These are phyloP conservation scores for Papilio xuthus DNA, from an alignment of 1,140 invertebrate species.

Conservation along the genomic window DNA sequence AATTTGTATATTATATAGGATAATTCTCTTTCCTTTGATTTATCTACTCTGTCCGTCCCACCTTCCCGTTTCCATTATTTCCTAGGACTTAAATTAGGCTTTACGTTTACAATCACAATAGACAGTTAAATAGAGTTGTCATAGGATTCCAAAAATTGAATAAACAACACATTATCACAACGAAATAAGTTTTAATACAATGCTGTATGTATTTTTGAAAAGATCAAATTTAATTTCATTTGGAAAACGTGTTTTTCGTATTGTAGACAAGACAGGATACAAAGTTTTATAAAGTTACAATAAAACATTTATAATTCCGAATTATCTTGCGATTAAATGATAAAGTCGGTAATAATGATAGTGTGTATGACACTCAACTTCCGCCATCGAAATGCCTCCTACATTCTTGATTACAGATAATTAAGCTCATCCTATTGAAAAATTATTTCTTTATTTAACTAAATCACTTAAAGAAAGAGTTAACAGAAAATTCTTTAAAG, in stretches of 20 bases:
- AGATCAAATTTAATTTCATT: background rate
- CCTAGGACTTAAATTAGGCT: too few relatives aligned
- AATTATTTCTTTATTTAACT: background rate
- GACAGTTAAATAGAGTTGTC: too few relatives aligned
- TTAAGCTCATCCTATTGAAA: background rate
- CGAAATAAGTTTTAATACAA: too few relatives aligned
- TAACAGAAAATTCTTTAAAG: background rate
- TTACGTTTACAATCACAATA: too few relatives aligned
- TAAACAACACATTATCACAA: too few relatives aligned
- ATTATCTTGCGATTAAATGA: slow-evolving; percentile 6
- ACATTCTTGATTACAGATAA: background rate
- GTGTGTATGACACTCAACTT: background rate
- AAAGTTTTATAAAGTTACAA: background rate
- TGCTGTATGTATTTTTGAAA: background rate
- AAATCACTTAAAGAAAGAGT: background rate
- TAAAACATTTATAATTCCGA: background rate
- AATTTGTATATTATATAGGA: too few relatives aligned
- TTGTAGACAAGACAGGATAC: background rate
- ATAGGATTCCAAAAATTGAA: too few relatives aligned
- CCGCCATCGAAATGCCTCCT: background rate
- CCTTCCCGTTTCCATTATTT: too few relatives aligned
- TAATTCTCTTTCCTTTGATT: too few relatives aligned
- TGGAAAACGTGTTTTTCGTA: background rate
- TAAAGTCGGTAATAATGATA: background rate
- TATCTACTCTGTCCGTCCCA: too few relatives aligned